Evolutionary conservation across 2,797 vertebrate genomes (phyloP).

Genomic region (Nannoperca australis): DNA sequence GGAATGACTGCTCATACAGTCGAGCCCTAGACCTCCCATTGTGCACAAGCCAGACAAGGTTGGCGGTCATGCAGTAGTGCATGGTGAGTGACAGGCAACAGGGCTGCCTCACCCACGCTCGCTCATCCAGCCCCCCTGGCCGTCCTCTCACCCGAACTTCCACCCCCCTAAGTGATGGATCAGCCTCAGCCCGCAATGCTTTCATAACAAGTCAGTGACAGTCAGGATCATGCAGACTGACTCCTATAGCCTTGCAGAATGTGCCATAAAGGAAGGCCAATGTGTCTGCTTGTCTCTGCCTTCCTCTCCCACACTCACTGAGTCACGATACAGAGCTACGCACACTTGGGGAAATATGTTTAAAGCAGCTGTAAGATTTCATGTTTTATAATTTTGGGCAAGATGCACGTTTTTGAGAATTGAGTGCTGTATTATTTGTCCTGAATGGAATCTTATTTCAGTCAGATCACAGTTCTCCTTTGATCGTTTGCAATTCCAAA

Average conservation of each 20-base stretch:
- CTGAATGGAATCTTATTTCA: slow-evolving; percentile 45
- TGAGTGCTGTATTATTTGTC: slow-evolving; percentile 41
- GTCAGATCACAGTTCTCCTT: slow-evolving; percentile 40
- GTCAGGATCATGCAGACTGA: slow-evolving; percentile 78
- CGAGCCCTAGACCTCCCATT: slow-evolving; percentile 77
- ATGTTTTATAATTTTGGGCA: slow-evolving; percentile 52
- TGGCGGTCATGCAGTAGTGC: slow-evolving; percentile 78
- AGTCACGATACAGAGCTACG: slow-evolving; percentile 63
- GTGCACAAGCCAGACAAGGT: slow-evolving; percentile 77
- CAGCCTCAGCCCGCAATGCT: slow-evolving; percentile 69
- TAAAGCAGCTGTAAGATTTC: slow-evolving; percentile 60
- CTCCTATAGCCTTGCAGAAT: slow-evolving; percentile 75
- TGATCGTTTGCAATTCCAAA: slow-evolving; percentile 52
- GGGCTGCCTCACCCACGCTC: slow-evolving; percentile 64
- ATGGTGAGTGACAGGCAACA: slow-evolving; percentile 83
- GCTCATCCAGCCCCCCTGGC: slow-evolving; percentile 45
- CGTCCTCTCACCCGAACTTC: slow-evolving; percentile 69
- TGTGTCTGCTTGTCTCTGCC: slow-evolving; percentile 75
- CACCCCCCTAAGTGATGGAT: slow-evolving; percentile 76
- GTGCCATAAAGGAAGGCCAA: slow-evolving; percentile 78
- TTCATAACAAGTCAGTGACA: slow-evolving; percentile 82
- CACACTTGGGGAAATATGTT: slow-evolving; percentile 55
- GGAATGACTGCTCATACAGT: slow-evolving; percentile 75
- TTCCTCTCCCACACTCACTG: slow-evolving; percentile 72
- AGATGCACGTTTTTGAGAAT: slow-evolving; percentile 38